Conservation (phyloP, 2,113 vertebrate species). For the Sapajus apella region DNA sequence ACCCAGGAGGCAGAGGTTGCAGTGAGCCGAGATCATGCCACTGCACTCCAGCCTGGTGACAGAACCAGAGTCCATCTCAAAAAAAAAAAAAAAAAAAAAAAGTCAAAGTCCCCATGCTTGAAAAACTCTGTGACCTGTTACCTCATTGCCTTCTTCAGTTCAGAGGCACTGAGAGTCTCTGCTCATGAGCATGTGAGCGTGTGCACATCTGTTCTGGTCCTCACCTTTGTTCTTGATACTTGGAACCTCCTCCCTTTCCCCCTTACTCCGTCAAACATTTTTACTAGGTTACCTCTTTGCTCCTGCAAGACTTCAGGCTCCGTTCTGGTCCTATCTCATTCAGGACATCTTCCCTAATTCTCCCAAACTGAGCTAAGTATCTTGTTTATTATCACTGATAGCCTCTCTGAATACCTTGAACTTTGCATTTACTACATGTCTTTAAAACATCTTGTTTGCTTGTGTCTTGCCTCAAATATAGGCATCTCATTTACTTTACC, state of each 20-base stretch:
- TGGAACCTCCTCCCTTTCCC: background rate
- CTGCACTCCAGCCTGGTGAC: too few relatives aligned
- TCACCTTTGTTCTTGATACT: background rate
- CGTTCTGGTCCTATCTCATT: background rate
- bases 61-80: too few relatives aligned
- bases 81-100: background rate
- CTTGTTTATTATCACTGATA: background rate
- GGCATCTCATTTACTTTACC: background rate
- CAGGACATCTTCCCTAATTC: background rate
- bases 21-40: accelerated
- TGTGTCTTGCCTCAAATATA: background rate
- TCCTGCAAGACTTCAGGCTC: background rate
- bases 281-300: background rate
- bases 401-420: background rate
- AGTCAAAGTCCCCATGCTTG: background rate
- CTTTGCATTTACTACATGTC: background rate
- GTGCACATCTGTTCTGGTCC: accelerated
- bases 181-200: background rate
- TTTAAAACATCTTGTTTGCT: background rate
- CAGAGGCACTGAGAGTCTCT: background rate
- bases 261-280: background rate
- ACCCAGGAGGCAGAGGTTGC: too few relatives aligned
- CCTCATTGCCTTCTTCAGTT: background rate
- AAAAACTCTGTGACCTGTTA: background rate
- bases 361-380: background rate